Evolutionary conservation across 2,113 vertebrate genomes (phyloP), one percentile per base, ranked within the genome.

Genomic region (Xenopus laevis): DNA sequence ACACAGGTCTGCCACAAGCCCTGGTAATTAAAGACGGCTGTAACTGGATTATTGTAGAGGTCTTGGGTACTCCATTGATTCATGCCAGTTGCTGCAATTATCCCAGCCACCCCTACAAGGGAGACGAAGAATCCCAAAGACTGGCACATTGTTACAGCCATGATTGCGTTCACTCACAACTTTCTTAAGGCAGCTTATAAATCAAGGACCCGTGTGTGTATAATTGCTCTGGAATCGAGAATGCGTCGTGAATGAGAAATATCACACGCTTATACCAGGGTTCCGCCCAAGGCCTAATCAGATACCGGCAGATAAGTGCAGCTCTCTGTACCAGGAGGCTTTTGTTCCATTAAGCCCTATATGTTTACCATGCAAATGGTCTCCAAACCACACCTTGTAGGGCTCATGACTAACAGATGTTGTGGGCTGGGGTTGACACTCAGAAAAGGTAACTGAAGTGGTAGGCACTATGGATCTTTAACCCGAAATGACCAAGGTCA

Each of bases 11-110:
- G 92, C 95, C 95, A 97, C 18, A 97, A 88, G 11, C 95, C 94
- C 18, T 94, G 93, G 78, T 92, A 95, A 79, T 91, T 91, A 86
- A 86, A 96, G 0, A 96, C 89, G 0, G 93, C 88, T 0, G 95
- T 95, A 80, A 97, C 93, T 0, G 89, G 86, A 74, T 91, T 94
- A 75, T 93, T 92, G 72, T 89, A 89, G 27, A 94, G 87, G 72
- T 97, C 95, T 83, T 97, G 87, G 0, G 90, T 94, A 63, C 92
- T 93, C 95, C 95, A 96, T 81, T 93, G 92, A 85, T 96, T 92
- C 94, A 97, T 96, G 67, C 87, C 91, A 0, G 95, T 96, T 0
- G 95, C 86, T 0, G 90, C 91, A 0, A 94, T 88, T 64, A 91
- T 80, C n/a, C 92, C 93, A 0, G 82, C 91, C 0, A 91, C 18